A percentile compares a stretch with the other conserved stretches of the same genome.
Conservation (phyloP, 2,113 vertebrate species). For the Calonectris borealis region DNA sequence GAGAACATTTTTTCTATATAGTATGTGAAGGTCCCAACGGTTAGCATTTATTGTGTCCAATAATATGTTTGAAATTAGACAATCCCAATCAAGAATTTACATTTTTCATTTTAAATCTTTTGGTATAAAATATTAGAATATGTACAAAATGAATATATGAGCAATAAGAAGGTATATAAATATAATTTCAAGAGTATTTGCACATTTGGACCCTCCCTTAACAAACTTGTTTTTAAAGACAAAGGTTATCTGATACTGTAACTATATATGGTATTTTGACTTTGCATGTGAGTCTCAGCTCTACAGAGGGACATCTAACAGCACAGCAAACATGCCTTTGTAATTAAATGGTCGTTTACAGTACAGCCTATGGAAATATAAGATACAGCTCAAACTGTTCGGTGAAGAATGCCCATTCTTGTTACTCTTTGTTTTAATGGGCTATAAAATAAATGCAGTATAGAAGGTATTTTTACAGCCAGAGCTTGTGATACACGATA, state of each 20-base stretch:
- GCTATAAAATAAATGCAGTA: slow-evolving; percentile 11
- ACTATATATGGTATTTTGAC: neutral
- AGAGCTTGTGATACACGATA: neutral
- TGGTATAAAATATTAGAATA: neutral
- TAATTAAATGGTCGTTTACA: neutral
- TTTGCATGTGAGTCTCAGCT: neutral
- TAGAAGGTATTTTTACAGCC: slow-evolving; percentile 4
- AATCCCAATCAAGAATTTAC: neutral
- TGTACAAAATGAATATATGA: neutral
- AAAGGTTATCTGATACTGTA: neutral
- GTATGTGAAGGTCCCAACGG: neutral
- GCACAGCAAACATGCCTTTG: neutral
- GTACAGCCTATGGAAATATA: neutral
- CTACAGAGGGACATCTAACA: neutral
- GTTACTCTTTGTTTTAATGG: neutral
- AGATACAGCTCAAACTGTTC: neutral
- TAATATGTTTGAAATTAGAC: neutral
- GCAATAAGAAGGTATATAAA: neutral
- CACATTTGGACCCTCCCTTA: neutral
- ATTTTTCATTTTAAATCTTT: neutral
- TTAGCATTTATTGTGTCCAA: neutral
- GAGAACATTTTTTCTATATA: neutral
- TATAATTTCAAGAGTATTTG: neutral
- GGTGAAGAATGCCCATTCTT: neutral
- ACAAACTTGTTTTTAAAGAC: neutral